A percentile compares a stretch with the other conserved stretches of the same genome.
phyloP scores from a whole-genome alignment of 2,888 invertebrate genomes.

The Oligia strigilis region DNA sequence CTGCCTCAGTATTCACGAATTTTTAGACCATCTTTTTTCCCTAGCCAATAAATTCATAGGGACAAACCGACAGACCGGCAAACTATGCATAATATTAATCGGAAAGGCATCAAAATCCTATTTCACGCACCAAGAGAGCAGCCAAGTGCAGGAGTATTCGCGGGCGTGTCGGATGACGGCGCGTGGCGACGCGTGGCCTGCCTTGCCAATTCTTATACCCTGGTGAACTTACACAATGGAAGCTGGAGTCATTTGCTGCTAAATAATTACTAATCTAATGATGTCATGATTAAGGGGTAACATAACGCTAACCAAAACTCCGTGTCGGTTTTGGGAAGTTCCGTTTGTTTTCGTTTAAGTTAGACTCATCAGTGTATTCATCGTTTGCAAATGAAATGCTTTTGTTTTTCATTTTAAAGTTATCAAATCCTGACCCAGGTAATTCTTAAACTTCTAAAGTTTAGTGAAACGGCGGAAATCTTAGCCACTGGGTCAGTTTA shows the following conservation, averaged over 20 bases:
- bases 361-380: not conserved
- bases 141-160: constrained; percentile 69
- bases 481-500: not conserved
- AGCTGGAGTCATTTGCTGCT: constrained; percentile 43
- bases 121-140: constrained; percentile 79
- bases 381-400: not conserved
- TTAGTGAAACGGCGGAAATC: not conserved
- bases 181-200: constrained; percentile 66
- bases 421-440: not conserved
- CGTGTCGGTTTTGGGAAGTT: constrained; percentile 6
- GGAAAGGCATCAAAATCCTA: constrained; percentile 68
- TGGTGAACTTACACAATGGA: constrained; percentile 45
- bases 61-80: constrained; percentile 59
- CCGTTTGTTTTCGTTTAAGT: constrained; percentile 7
- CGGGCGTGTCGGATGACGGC: constrained; percentile 67
- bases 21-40: constrained; percentile 10
- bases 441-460: not conserved
- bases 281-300: constrained; percentile 49
- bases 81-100: constrained; percentile 60
- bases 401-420: not conserved
- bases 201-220: constrained; percentile 47
- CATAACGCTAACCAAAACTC: constrained; percentile 26
- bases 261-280: constrained; percentile 53
- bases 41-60: constrained; percentile 30
- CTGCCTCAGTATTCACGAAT: not conserved